Evolutionary conservation across 1,140 invertebrate species (phyloP).

Genomic region (Hylyphantes graminicola): DNA sequence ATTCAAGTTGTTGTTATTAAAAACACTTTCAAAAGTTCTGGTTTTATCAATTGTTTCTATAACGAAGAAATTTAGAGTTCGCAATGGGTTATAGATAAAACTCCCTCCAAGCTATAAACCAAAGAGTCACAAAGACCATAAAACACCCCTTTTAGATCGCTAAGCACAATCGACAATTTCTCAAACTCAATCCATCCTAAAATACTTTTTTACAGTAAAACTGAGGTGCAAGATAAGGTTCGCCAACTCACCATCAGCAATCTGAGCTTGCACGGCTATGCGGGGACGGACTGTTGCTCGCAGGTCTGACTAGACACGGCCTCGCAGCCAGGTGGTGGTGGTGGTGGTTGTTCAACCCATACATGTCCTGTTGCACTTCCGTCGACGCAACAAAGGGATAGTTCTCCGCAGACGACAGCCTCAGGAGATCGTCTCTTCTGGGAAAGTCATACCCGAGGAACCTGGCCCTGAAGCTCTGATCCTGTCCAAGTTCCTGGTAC

Average conservation of each 20-base stretch:
- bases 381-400: background rate
- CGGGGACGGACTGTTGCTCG: slow-evolving; percentile 47
- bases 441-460: slow-evolving; percentile 36
- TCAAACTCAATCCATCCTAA: background rate
- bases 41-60: too few relatives aligned
- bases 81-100: too few relatives aligned
- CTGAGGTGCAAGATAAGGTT: background rate
- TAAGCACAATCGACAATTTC: background rate
- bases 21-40: too few relatives aligned
- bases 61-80: too few relatives aligned
- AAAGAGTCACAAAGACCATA: too few relatives aligned
- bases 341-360: slow-evolving; percentile 8
- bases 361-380: slow-evolving; percentile 31
- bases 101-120: too few relatives aligned
- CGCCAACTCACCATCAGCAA: slow-evolving; percentile 41
- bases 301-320: slow-evolving; percentile 54
- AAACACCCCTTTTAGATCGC: too few relatives aligned
- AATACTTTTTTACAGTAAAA: background rate
- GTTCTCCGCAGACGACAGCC: slow-evolving; percentile 19
- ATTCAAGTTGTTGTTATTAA: too few relatives aligned
- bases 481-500: slow-evolving; percentile 43
- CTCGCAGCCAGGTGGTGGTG: background rate
- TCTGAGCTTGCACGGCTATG: slow-evolving; percentile 50
- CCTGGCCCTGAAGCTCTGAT: slow-evolving; percentile 37
- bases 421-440: slow-evolving; percentile 34